phyloP scores from a whole-genome alignment of 2,113 vertebrate species.

The Dermatemys mawii region DNA sequence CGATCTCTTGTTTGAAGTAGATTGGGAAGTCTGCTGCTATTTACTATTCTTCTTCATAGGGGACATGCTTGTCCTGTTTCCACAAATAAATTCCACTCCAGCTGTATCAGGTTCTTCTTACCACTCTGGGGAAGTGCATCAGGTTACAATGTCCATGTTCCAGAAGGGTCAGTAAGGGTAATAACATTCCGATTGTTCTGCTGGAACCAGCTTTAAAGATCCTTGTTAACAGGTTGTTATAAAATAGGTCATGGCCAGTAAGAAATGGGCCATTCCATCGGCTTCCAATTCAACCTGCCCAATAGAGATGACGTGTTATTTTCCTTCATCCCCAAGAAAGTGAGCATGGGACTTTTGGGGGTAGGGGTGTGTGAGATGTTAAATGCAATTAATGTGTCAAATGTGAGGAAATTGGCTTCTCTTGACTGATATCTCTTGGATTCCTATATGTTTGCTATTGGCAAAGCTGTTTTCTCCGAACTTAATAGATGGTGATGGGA shows the following conservation, averaged over 20 bases:
- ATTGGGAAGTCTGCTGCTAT: background rate
- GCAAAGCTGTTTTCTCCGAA: background rate
- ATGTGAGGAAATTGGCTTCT: background rate
- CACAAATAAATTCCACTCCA: accelerated
- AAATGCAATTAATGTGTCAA: background rate
- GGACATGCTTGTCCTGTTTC: background rate
- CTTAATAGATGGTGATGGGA: accelerated
- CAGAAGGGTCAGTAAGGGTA: background rate
- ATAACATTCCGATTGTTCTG: background rate
- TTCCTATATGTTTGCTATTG: background rate
- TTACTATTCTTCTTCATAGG: background rate
- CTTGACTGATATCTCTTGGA: background rate
- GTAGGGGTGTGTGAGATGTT: background rate
- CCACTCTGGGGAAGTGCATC: background rate
- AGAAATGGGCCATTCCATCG: background rate
- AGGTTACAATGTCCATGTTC: background rate
- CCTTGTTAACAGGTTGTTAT: background rate
- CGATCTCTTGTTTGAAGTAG: background rate
- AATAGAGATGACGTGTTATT: background rate
- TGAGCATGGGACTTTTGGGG: too few species aligned
- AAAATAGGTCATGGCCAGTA: background rate
- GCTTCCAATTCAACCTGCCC: background rate
- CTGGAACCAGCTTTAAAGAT: background rate
- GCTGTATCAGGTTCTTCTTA: background rate
- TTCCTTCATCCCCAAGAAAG: background rate